These are phyloP conservation scores for Columba guinea DNA, from an alignment of 2,797 vertebrate species.

Conservation along the genomic window DNA sequence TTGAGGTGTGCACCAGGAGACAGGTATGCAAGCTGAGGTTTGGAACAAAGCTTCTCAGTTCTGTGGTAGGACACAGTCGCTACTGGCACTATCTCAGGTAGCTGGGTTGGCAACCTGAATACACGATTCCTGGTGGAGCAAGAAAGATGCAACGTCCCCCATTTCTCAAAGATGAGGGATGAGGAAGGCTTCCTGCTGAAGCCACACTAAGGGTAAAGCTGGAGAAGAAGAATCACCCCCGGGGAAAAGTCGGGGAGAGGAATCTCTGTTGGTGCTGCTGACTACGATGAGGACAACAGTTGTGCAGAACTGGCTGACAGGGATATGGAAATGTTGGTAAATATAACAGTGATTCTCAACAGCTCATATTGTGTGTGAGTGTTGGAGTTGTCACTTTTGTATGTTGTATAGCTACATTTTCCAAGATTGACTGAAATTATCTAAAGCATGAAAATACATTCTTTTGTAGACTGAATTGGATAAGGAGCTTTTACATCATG, in stretches of 20 bases:
- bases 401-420: constrained; percentile 70
- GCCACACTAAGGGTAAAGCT: neutral
- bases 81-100: constrained; percentile 4
- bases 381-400: constrained; percentile 68
- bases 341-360: constrained; percentile 74
- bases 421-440: constrained; percentile 74
- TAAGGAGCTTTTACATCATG: constrained; percentile 17
- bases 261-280: constrained; percentile 65
- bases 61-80: neutral
- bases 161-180: neutral
- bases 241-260: constrained; percentile 1
- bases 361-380: constrained; percentile 72
- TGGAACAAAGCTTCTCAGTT: neutral
- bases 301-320: constrained; percentile 67
- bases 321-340: constrained; percentile 69
- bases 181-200: constrained; percentile 1
- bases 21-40: neutral
- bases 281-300: constrained; percentile 67
- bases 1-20: neutral
- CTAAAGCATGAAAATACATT: constrained; percentile 73
- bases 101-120: neutral
- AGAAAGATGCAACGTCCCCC: neutral
- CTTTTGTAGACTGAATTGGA: constrained; percentile 64
- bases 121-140: neutral
- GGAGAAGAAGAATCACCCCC: constrained; percentile 33